A percentile compares a stretch with the other conserved stretches of the same genome.
Evolutionary conservation across 2,113 vertebrate genomes (phyloP).

Genomic region (Tapirus terrestris): DNA sequence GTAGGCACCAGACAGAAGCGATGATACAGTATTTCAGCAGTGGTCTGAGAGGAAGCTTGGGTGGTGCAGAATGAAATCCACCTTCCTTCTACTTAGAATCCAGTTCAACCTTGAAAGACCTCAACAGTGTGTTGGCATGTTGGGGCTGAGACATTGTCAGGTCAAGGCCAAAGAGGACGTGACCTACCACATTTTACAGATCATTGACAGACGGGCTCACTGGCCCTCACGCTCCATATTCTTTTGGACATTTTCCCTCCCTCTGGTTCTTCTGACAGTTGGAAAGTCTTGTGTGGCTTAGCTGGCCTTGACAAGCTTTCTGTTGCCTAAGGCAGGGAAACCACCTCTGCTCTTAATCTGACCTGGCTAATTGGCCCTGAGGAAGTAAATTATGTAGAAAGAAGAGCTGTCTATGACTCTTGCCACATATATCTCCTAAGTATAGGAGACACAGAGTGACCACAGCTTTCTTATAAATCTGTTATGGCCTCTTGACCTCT

Average conservation of each 20-base stretch:
- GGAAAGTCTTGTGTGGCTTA: conserved; percentile 54
- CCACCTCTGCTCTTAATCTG: conserved; percentile 75
- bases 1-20: not conserved
- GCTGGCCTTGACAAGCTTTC: conserved; percentile 54
- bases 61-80: conserved; percentile 2
- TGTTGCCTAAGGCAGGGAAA: conserved; percentile 33
- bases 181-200: conserved; percentile 1
- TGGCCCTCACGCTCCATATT: not conserved
- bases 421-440: conserved; percentile 45
- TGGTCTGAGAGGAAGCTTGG: not conserved
- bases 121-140: not conserved
- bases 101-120: not conserved
- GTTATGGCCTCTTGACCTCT: conserved; percentile 75
- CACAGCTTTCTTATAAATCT: conserved; percentile 79
- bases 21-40: not conserved
- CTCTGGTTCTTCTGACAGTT: conserved; percentile 23
- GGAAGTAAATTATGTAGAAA: conserved; percentile 69
- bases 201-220: conserved; percentile 24
- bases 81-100: not conserved
- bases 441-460: conserved; percentile 56
- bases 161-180: conserved; percentile 17
- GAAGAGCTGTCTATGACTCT: conserved; percentile 31
- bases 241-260: not conserved
- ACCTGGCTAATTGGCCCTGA: conserved; percentile 73
- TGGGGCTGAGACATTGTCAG: not conserved